Evolutionary conservation across 2,888 invertebrate genomes (phyloP).

Genomic region (Chrysina gloriosa): DNA sequence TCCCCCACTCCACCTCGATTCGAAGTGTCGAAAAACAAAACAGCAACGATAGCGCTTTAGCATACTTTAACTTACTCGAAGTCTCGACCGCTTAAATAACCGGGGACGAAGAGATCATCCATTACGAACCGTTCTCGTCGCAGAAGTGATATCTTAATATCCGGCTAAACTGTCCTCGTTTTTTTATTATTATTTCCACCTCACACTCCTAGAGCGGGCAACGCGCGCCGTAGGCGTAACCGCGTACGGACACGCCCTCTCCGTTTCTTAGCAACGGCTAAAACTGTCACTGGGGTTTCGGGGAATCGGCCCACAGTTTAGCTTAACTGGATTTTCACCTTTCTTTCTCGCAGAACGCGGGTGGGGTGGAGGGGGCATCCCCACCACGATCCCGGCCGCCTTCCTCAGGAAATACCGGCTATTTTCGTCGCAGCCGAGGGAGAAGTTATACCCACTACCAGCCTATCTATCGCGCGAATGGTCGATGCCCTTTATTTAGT

Average conservation of each 20-base stretch:
- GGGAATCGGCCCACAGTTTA: slow-evolving; percentile 58
- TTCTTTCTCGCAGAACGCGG: slow-evolving; percentile 2
- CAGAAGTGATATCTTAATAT: slow-evolving; percentile 54
- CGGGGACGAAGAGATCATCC: slow-evolving; percentile 58
- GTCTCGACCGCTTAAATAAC: background rate
- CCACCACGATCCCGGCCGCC: too few species aligned
- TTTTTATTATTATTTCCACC: slow-evolving; percentile 25
- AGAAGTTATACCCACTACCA: slow-evolving; percentile 14
- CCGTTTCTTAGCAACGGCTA: slow-evolving; percentile 63
- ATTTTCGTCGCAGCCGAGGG: slow-evolving; percentile 23
- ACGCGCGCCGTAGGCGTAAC: slow-evolving; percentile 36
- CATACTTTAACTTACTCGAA: too few species aligned
- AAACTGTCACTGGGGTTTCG: slow-evolving; percentile 56
- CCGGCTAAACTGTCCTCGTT: slow-evolving; percentile 37
- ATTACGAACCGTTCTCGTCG: slow-evolving; percentile 48
- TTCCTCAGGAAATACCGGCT: too few species aligned
- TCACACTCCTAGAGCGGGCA: background rate
- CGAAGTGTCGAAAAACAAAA: too few species aligned
- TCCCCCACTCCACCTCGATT: too few species aligned
- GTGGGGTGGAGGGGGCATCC: background rate
- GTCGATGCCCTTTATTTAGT: slow-evolving; percentile 45
- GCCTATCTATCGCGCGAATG: slow-evolving; percentile 20
- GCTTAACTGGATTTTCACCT: slow-evolving; percentile 54
- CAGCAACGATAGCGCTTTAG: too few species aligned
- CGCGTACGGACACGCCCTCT: slow-evolving; percentile 42